These are phyloP conservation scores for Lochmaea capreae DNA, from an alignment of 2,888 invertebrate species.

Conservation along the genomic window DNA sequence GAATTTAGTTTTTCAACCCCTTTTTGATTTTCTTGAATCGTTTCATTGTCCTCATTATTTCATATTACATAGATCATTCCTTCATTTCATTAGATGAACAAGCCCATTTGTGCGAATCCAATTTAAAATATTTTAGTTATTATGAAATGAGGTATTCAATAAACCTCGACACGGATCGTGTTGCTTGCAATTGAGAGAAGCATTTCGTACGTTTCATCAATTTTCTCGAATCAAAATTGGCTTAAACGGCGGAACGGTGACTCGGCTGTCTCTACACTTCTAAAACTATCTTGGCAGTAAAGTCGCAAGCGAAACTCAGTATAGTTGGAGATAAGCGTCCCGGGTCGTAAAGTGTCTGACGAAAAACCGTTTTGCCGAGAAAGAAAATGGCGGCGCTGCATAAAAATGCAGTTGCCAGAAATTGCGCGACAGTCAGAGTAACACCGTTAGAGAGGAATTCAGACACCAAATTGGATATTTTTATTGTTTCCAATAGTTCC, in stretches of 20 bases:
- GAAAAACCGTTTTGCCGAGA: conserved; percentile 31
- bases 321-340: conserved; percentile 42
- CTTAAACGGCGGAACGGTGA: conserved; percentile 33
- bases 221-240: conserved; percentile 35
- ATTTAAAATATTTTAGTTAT: background rate
- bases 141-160: conserved; percentile 33
- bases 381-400: conserved; percentile 40
- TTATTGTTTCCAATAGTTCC: conserved; percentile 39
- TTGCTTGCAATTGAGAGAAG: conserved; percentile 23
- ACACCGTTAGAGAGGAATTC: conserved; percentile 34
- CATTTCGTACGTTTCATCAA: conserved; percentile 37
- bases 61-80: background rate
- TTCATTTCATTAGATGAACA: background rate
- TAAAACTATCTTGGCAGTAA: conserved; percentile 41
- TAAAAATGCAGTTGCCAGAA: conserved; percentile 44
- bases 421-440: conserved; percentile 37
- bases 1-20: too few relatives aligned
- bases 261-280: conserved; percentile 31
- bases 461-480: conserved; percentile 40
- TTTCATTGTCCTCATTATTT: too few relatives aligned
- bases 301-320: conserved; percentile 36
- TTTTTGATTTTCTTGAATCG: too few relatives aligned
- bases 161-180: conserved; percentile 27
- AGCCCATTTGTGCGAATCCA: background rate
- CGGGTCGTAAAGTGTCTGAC: conserved; percentile 44